A percentile compares a stretch with the other conserved stretches of the same genome.
Evolutionary conservation across 2,888 invertebrate species (phyloP).

Genomic region (Ochropleura leucogaster): DNA sequence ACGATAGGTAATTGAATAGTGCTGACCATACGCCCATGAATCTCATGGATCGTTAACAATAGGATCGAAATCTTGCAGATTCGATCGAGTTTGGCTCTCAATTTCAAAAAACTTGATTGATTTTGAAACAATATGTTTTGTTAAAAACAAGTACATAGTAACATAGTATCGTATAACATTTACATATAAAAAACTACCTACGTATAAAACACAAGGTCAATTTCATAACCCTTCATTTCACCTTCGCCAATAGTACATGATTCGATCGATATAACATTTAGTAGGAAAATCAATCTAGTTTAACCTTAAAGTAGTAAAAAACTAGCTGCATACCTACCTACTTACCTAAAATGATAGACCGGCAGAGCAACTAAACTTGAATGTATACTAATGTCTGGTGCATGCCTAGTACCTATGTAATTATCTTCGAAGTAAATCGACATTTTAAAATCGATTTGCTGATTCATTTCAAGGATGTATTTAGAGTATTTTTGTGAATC

Average conservation of each 20-base stretch:
- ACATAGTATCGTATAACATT: constrained; percentile 4
- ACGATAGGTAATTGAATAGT: background rate
- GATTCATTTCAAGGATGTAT: background rate
- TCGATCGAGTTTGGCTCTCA: background rate
- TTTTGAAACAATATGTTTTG: background rate
- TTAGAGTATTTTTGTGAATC: background rate
- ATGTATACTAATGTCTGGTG: constrained; percentile 28
- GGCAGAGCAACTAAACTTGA: constrained; percentile 40
- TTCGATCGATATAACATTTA: constrained; percentile 26
- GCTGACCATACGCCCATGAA: background rate
- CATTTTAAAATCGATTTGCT: constrained; percentile 4
- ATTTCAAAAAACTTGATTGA: background rate
- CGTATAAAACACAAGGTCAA: constrained; percentile 34
- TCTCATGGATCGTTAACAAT: background rate
- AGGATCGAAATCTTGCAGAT: too few relatives aligned
- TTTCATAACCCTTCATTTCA: constrained; percentile 38
- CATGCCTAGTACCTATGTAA: background rate
- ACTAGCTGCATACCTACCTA: constrained; percentile 40
- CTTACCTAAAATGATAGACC: constrained; percentile 48
- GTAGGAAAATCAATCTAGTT: constrained; percentile 26
- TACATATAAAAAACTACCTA: constrained; percentile 1
- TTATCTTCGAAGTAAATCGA: constrained; percentile 15
- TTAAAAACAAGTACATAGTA: too few relatives aligned
- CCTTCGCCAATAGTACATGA: background rate
- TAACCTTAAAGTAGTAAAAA: constrained; percentile 32